Conservation (phyloP, 1,140 invertebrate genomes). For the Octopus bimaculoides region DNA sequence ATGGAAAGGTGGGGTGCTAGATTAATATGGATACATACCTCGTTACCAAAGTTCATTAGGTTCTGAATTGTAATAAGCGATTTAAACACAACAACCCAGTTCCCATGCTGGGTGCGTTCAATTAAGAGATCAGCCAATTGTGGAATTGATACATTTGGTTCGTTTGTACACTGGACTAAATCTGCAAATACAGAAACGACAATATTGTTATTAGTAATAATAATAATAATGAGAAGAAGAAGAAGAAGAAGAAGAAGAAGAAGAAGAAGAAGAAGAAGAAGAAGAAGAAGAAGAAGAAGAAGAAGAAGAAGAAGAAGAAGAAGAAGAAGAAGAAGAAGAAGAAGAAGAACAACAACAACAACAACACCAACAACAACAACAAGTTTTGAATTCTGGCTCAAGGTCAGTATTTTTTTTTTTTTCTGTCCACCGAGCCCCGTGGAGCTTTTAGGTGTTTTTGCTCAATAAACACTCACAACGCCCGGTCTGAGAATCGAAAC, state of each 20-base stretch:
- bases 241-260: not conserved
- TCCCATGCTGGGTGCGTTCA: constrained; percentile 94
- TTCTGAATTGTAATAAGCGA: constrained; percentile 97
- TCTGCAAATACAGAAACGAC: constrained; percentile 67
- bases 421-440: too few species aligned
- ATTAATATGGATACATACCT: constrained; percentile 67
- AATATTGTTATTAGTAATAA: not conserved
- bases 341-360: not conserved
- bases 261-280: not conserved
- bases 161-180: constrained; percentile 98
- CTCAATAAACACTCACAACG: too few species aligned
- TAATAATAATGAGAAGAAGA: not conserved
- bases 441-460: too few species aligned
- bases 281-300: not conserved
- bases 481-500: too few species aligned
- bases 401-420: too few species aligned
- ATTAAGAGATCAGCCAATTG: constrained; percentile 97
- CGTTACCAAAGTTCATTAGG: constrained; percentile 99
- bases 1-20: not conserved
- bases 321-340: not conserved
- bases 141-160: constrained; percentile 99
- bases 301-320: not conserved
- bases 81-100: constrained; percentile 99
- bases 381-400: too few species aligned
- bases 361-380: too few species aligned